Evolutionary conservation across 1,140 invertebrate genomes (phyloP).

Genomic region (Bicyclus anynana): DNA sequence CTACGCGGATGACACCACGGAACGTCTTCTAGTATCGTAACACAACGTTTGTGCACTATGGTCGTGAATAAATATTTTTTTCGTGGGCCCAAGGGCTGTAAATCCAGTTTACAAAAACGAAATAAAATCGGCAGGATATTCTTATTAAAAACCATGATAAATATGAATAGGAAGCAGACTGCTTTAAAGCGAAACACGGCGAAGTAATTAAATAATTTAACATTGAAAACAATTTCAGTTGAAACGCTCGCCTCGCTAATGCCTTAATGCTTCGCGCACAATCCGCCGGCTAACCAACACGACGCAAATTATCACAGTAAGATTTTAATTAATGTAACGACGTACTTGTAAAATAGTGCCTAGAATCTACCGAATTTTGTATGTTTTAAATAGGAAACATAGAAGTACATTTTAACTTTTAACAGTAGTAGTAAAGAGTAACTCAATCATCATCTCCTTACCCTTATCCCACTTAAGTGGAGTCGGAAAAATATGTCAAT

Average conservation of each 20-base stretch:
- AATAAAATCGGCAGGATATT: not conserved
- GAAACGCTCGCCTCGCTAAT: not conserved
- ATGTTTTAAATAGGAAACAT: not conserved
- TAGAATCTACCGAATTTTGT: not conserved
- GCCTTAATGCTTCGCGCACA: not conserved
- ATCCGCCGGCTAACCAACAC: not conserved
- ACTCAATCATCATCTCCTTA: too few relatives aligned
- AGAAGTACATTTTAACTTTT: too few relatives aligned
- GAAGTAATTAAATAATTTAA: conserved; percentile 1
- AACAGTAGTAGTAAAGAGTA: too few relatives aligned
- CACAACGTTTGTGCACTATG: too few relatives aligned
- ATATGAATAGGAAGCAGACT: not conserved
- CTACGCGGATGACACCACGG: too few relatives aligned
- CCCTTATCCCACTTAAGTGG: too few relatives aligned
- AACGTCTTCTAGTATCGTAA: too few relatives aligned
- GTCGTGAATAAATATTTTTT: too few relatives aligned
- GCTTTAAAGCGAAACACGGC: not conserved
- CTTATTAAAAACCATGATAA: not conserved
- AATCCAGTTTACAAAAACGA: not conserved
- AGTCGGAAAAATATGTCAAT: too few relatives aligned
- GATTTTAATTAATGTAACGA: conserved; percentile 5
- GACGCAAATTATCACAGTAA: conserved; percentile 3
- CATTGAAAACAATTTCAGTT: not conserved
- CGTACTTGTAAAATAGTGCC: not conserved
- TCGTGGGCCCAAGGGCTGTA: too few relatives aligned